Evolutionary conservation across 2,797 vertebrate species (phyloP), one percentile per base, ranked within the genome.

Genomic region (Echeneis naucrates): DNA sequence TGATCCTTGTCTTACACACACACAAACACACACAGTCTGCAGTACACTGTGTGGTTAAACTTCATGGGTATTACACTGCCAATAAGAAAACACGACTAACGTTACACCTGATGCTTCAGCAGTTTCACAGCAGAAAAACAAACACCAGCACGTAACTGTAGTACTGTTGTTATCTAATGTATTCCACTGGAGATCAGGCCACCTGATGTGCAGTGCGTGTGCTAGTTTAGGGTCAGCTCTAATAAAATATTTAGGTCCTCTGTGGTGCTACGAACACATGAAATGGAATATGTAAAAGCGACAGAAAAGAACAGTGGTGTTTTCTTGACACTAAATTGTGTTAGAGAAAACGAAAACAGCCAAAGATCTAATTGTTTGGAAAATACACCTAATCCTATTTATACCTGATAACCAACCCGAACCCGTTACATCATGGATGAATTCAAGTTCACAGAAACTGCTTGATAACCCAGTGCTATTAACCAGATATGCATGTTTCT

Each of bases 1-100:
- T 86, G 81, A 84, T 65, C 89, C 88, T 87, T 77, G 73, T 21
- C 63, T 63, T 50, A 38, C 58, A 23, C 54, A 8, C 53, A 26
- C 23, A 33, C 53, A 35, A 27, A 32, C 68, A n/a, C 37, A 52
- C 52, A 67, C 53, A 44, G 35, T 81, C 60, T 80, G 75, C 71
- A 59, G 67, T 33, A 21, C 21, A 45, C 30, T 37, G 21, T 42
- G 61, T 35, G 50, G 17, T 30, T 58, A 2, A 42, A 33, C 24
- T 53, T 72, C 48, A 35, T 53, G 48, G 27, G 47, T 54, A 38
- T 58, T n/a, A 75, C 40, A 52, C 44, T 4, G 7, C 4, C 1
- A 4, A 30, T 10, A 65, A 38, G 40, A 78, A 83, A 78, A 68
- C 40, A 76, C 85, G 64, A 81, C 47, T 37, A 57, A 24, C 30